Evolutionary conservation across 2,113 vertebrate species (phyloP).

Genomic region (Myrmecophaga tridactyla): DNA sequence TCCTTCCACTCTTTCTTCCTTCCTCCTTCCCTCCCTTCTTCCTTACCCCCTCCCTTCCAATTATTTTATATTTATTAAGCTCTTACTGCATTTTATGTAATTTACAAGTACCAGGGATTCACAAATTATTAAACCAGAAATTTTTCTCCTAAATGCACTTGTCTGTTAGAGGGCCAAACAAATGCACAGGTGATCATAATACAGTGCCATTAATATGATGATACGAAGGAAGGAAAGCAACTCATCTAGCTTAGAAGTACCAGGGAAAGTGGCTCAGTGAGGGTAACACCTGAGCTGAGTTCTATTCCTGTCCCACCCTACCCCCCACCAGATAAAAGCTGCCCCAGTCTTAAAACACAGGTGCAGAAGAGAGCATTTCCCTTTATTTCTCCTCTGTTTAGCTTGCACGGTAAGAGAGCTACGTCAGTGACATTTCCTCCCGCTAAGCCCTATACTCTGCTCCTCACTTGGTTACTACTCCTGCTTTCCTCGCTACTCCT

Average conservation of each 20-base stretch:
- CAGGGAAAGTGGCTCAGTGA: fast-evolving
- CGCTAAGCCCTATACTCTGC: fast-evolving
- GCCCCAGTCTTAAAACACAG: background rate
- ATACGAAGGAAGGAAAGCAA: background rate
- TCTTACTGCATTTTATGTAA: background rate
- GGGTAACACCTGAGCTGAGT: background rate
- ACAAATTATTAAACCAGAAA: background rate
- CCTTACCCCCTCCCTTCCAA: too few relatives aligned
- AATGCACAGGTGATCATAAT: too few relatives aligned
- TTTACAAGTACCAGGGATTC: background rate
- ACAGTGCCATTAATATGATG: background rate
- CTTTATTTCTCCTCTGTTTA: too few relatives aligned
- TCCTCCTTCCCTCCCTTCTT: background rate
- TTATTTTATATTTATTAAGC: background rate
- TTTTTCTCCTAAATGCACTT: background rate
- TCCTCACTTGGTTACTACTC: fast-evolving
- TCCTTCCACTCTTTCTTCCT: background rate
- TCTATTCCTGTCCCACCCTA: background rate
- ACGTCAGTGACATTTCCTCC: fast-evolving
- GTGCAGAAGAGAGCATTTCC: background rate
- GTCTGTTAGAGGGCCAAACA: background rate
- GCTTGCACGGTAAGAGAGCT: background rate
- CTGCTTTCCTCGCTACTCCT: background rate
- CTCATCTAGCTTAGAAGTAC: background rate
- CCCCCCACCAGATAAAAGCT: background rate